Base-by-base conservation (phyloP, 2,888 invertebrate genomes). In the Notocelia uddmanniana region DNA sequence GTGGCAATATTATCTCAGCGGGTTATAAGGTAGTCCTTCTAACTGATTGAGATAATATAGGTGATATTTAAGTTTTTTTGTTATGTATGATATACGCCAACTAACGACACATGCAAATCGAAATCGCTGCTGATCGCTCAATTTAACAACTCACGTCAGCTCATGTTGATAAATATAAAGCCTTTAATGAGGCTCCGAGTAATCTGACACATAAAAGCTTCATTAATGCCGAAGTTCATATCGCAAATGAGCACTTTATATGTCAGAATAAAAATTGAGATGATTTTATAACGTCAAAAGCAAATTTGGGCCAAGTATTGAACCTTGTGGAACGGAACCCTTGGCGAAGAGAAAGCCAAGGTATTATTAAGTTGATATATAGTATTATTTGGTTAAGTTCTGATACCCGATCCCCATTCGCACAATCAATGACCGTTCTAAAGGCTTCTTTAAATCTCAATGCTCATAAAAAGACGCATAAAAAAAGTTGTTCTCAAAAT, bases 401-500 rank as follows among this genome's bases (percentile, higher is more conserved):
- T 37, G 55, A 67, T 54, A 21, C 37, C 18, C 11, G 15, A 62
- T 45, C 48, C 54, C 50, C 31, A 64, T 64, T 64, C 52, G 48
- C 50, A 41, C 55, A 55, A 62, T 68, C 62, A 59, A 67, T 63
- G 54, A 23, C 63, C 50, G 37, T 41, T 63, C 63, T 70, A 19
- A 41, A 50, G 31, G 54, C 45, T 73, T 60, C 68, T 58, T 67
- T 71, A 71, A 71, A 73, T 71, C 73, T 73, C 68, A 68, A 74
- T 59, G 37, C 55, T 57, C 73, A 70, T 73, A 71, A 74, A 73
- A 70, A 60, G 63, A 11, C 63, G 50, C 45, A 57, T 67, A 50
- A 71, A 71, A 26, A 75, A 74, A 57, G 57, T 73, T 62, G 59
- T 58, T 59, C 48, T 18, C 54, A 82, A 81, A 81, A 80, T 76